A percentile compares a stretch with the other conserved stretches of the same genome.
phyloP scores from a whole-genome alignment of 2,113 vertebrate species.

The Bos taurus region ARS-UCD2.0 NC_037339.1:39118001-39118500 shows the following conservation, averaged over 20 bases:
- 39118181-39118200: not conserved
- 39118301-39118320: not conserved
- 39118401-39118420: not conserved
- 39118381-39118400: not conserved
- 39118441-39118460: not conserved
- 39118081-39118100: not conserved
- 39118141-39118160: not conserved
- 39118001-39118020: not conserved
- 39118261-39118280: not conserved
- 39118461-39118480: not conserved
- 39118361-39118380: not conserved
- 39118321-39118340: not conserved
- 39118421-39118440: not conserved
- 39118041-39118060: accelerated
- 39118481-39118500: not conserved
- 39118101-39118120: not conserved
- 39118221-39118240: not conserved
- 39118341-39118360: not conserved
- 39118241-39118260: not conserved
- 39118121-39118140: not conserved
- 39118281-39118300: not conserved
- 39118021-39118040: not conserved
- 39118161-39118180: not conserved
- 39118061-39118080: not conserved
- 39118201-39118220: not conserved